Conservation (phyloP, 2,113 vertebrate species). For the Triplophysa tibetana region DNA sequence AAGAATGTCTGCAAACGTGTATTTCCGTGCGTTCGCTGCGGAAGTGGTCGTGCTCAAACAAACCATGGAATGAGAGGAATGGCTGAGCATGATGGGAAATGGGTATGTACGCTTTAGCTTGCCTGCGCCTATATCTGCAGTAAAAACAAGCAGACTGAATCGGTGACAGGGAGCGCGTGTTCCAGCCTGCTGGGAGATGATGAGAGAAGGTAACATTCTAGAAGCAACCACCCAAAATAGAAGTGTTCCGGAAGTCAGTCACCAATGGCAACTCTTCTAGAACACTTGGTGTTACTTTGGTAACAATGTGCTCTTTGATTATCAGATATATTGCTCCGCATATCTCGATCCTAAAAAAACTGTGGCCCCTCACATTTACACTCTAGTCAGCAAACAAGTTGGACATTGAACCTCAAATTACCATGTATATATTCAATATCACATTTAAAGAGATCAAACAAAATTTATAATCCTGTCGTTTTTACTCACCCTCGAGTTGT, state of each 20-base stretch:
- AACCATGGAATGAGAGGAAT: conserved; percentile 75
- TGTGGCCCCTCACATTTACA: conserved; percentile 7
- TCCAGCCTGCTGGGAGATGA: conserved; percentile 46
- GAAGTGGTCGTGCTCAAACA: conserved; percentile 65
- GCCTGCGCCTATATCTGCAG: conserved; percentile 43
- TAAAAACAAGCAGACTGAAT: conserved; percentile 39
- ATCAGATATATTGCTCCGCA: not conserved
- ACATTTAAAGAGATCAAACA: too few species aligned
- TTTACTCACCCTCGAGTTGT: too few species aligned
- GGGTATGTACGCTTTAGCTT: conserved; percentile 63
- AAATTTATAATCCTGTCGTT: too few species aligned
- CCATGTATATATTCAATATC: too few species aligned
- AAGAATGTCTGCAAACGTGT: not conserved
- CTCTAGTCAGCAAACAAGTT: not conserved
- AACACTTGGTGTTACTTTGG: conserved; percentile 31
- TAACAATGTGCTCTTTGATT: conserved; percentile 17
- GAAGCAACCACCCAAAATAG: conserved; percentile 23
- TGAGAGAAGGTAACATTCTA: conserved; percentile 16
- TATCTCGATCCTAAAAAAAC: not conserved
- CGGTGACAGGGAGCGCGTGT: not conserved
- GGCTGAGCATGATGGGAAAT: conserved; percentile 52
- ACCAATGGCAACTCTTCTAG: conserved; percentile 47
- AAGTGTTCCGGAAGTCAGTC: conserved; percentile 22
- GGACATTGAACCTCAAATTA: too few species aligned
- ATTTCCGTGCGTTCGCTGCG: not conserved